phyloP scores from a whole-genome alignment of 1,140 invertebrate genomes.

The Trigoniulus corallinus region DNA sequence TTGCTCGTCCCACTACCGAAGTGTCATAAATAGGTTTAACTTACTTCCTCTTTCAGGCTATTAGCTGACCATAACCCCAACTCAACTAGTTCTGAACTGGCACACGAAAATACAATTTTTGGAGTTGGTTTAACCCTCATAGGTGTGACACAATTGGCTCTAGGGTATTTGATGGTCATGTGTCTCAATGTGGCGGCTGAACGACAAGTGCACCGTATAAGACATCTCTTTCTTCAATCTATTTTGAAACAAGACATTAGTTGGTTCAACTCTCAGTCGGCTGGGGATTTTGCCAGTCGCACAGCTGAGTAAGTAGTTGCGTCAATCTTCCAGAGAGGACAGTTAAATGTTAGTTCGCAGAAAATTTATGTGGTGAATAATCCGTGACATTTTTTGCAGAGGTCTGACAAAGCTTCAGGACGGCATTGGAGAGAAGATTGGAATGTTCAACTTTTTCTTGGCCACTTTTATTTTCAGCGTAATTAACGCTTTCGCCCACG shows the following conservation, averaged over 20 bases:
- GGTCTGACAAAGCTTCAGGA: slow-evolving; percentile 35
- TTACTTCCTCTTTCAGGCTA: too few species aligned
- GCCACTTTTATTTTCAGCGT: slow-evolving; percentile 21
- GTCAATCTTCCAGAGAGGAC: neutral
- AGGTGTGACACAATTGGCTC: slow-evolving; percentile 24
- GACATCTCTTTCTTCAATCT: slow-evolving; percentile 14
- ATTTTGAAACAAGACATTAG: slow-evolving; percentile 38
- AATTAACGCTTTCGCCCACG: slow-evolving; percentile 25
- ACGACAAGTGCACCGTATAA: slow-evolving; percentile 14
- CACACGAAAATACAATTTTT: too few species aligned
- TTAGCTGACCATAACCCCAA: too few species aligned
- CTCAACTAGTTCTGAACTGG: too few species aligned
- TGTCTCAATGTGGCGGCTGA: slow-evolving; percentile 13
- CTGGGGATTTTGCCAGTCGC: slow-evolving; percentile 34
- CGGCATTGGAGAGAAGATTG: slow-evolving; percentile 38
- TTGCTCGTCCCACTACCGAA: too few species aligned
- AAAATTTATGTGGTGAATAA: neutral
- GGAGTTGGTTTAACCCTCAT: slow-evolving; percentile 39
- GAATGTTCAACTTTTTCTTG: slow-evolving; percentile 24
- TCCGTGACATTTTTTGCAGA: slow-evolving; percentile 17
- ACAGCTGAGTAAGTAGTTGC: slow-evolving; percentile 28
- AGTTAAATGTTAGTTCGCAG: neutral
- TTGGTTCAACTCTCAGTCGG: slow-evolving; percentile 37
- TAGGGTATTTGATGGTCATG: slow-evolving; percentile 12
- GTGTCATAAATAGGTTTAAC: too few species aligned